Base-by-base conservation (phyloP, 2,888 invertebrate species). In the Microchrysa polita region DNA sequence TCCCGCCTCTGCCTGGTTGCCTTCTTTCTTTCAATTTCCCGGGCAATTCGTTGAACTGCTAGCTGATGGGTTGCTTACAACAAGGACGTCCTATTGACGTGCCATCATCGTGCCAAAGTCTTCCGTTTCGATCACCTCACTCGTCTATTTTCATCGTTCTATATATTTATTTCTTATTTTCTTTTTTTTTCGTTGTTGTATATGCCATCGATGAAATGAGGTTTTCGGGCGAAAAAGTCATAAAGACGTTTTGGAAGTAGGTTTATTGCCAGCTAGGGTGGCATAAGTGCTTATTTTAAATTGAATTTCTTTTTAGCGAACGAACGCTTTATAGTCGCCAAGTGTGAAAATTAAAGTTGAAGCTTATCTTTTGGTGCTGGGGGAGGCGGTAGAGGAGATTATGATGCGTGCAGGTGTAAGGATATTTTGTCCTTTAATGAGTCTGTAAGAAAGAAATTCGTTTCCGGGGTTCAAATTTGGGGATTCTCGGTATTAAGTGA, bases 291-390 rank as follows among this genome's bases (percentile, higher is more conserved):
- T 75, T 73, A 69, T 67, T 75, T 75, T 69, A 75, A 75, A 75
- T 75, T 75, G 75, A 75, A 75, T 75, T 75, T 75, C 73, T 72
- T 75, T 75, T 75, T 65, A 75, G 67, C 73, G 75, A 61, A n/a
- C n/a, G n/a, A n/a, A 40, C 48, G 55, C 67, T 69, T 57, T 55
- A 55, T 52, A 67, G 67, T 53, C 52, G 67, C 22, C 16, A 14
- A 53, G 59, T 42, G 60, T 27, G 55, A 55, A 55, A 69, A 55
- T 69, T 65, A 65, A 65, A 65, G 48, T 44, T 65, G 65, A 65
- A 65, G 12, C 48, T 44, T 44, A 55, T 48, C 48, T 65, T 65
- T 48, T n/a, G n/a, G n/a, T n/a, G n/a, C n/a, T n/a, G n/a, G n/a
- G n/a, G n/a, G n/a, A n/a, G n/a, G n/a, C n/a, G n/a, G n/a, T 48